Evolutionary conservation across 2,797 vertebrate genomes (phyloP), one percentile per base, ranked within the genome.

Genomic region (Triplophysa bombifrons): DNA sequence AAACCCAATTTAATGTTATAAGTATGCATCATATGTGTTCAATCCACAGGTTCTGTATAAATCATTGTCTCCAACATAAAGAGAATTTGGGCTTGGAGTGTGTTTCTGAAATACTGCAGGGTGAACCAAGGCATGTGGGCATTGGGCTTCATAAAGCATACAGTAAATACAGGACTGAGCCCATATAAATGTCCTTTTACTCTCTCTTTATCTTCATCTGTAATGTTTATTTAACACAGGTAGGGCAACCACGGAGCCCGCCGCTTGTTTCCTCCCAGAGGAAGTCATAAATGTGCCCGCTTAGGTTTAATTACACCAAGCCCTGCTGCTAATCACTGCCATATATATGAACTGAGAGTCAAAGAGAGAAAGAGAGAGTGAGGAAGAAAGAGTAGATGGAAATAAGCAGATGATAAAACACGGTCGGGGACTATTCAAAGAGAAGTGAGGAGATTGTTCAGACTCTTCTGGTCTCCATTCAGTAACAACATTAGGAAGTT

Each of bases 201-300:
- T 61, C 19, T 50, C 58, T 51, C 71, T 80, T 48, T 72, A 41
- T 87, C 71, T 80, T 48, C 65, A 34, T 87, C 53, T 86, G 89
- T 88, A 90, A 92, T 91, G 91, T 90, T 92, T 92, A 91, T 93
- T 83, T 92, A 92, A 80, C 87, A 87, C 93, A 94, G 92, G 95
- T 93, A 92, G 91, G 89, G 91, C 86, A 44, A 84, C 53, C 89
- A 89, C 86, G 84, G 80, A 84, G 80, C 92, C 85, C 91, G 92
- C 90, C 88, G 91, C 92, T 93, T 92, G 91, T 94, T 97, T 96
- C 95, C 96, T 95, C 92, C 86, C 89, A 92, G 92, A 95, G 95
- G 96, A 98, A 96, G 94, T 95, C 92, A 92, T 97, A 96, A 96
- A 96, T 80, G 93, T 90, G 87, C 90, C 88, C 84, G 82, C 92